Evolutionary conservation across 1,140 invertebrate species (phyloP), one percentile per base, ranked within the genome.

Genomic region (Eurosta solidaginis): DNA sequence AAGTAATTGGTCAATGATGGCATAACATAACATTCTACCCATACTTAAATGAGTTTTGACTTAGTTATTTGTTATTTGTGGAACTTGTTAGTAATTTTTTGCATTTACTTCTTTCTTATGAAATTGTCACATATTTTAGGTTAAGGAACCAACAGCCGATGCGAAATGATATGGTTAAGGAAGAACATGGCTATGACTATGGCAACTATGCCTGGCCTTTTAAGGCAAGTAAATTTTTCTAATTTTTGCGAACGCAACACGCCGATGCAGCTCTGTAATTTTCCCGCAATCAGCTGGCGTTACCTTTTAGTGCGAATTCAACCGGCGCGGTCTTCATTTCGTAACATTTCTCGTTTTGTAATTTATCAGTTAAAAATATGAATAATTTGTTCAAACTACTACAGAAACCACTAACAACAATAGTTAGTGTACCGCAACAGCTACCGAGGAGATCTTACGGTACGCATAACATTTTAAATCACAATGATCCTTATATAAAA

Each of bases 381-480:
- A 79, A 73, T 54, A 77, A 47, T 73, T n/a, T 74, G 14, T 77
- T 20, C 22, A 79, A 77, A 44, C 36, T 77, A 33, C 33, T 79
- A 36, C n/a, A 14, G 22, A 36, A 27, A 2, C 47, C 78, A 2
- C 47, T 63, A n/a, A 25, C 33, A 17, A 36, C 36, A 27, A 2
- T 77, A 33, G 17, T 50, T 17, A 10, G 63, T 50, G 20, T 27
- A 50, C 17, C 59, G 33, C 78, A 77, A 63, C 33, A 33, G 10
- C 2, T 76, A 14, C 33, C 75, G 3, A 79, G 73, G 52, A 44
- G 78, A 25, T 79, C 49, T 77, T 79, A 77, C 68, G 78, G 78
- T 79, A 74, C 49, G 22, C 20, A 3, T 25, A 47, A 47, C 5
- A 59, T 10, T 54, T 59, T 44, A 12, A 44, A 27, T n/a, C n/a